phyloP scores from a whole-genome alignment of 2,797 vertebrate genomes.

The Serranus cabrilla region DNA sequence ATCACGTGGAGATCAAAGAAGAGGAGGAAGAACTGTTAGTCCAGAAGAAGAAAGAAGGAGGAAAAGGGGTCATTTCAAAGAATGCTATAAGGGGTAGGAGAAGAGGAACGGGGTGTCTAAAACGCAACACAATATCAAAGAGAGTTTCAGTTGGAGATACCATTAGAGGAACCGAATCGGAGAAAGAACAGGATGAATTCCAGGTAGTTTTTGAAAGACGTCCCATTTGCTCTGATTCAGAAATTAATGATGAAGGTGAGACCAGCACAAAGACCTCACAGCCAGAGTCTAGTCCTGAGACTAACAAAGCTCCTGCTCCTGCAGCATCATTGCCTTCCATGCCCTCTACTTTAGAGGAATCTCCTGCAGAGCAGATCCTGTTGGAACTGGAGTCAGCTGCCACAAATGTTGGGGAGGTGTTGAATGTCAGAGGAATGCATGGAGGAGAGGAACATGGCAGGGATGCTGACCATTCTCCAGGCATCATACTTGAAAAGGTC shows the following conservation, averaged over 20 bases:
- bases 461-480: conserved; percentile 71
- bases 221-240: conserved; percentile 58
- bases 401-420: conserved; percentile 60
- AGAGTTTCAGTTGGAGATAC: conserved; percentile 35
- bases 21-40: conserved; percentile 82
- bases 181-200: conserved; percentile 76
- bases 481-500: conserved; percentile 81
- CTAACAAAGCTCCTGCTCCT: conserved; percentile 19
- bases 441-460: conserved; percentile 52
- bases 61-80: conserved; percentile 16
- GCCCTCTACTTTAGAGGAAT: conserved; percentile 53
- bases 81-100: conserved; percentile 41
- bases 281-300: conserved; percentile 11
- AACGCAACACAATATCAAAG: conserved; percentile 51
- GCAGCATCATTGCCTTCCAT: conserved; percentile 14
- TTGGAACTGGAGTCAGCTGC: conserved; percentile 74
- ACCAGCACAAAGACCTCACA: conserved; percentile 26
- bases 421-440: conserved; percentile 51
- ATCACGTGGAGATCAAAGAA: conserved; percentile 79
- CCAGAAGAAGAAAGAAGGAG: conserved; percentile 63
- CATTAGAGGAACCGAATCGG: conserved; percentile 33
- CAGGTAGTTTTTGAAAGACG: conserved; percentile 77
- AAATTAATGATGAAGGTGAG: conserved; percentile 44
- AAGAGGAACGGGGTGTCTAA: conserved; percentile 38
- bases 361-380: conserved; percentile 64